A percentile compares a stretch with the other conserved stretches of the same genome.
phyloP scores from a whole-genome alignment of 1,140 invertebrate species.

The Papilio xuthus region DNA sequence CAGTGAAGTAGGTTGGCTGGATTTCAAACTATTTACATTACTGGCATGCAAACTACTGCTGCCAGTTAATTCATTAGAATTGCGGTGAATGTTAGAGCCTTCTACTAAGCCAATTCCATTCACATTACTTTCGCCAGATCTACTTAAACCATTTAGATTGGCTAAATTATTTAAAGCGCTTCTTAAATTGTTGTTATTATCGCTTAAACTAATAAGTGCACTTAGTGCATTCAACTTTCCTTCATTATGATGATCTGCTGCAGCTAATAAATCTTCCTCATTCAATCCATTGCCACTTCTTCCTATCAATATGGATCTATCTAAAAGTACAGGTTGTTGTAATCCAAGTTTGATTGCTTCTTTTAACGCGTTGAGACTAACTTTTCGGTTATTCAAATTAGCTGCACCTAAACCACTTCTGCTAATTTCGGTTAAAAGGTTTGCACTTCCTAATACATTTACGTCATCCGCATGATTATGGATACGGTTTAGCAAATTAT shows the following conservation, averaged over 20 bases:
- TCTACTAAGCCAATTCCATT: background rate
- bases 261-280: slow-evolving; percentile 8
- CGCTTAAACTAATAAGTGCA: slow-evolving; percentile 2
- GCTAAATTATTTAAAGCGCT: background rate
- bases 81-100: background rate
- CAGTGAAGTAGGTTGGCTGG: background rate
- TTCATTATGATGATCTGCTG: slow-evolving; percentile 1
- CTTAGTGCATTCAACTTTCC: slow-evolving; percentile 5
- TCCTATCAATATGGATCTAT: background rate
- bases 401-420: background rate
- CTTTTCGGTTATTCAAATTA: slow-evolving; percentile 12
- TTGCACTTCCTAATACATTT: background rate
- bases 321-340: slow-evolving; percentile 2
- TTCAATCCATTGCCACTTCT: background rate
- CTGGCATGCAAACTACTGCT: background rate
- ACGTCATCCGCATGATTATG: background rate
- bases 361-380: slow-evolving; percentile 20
- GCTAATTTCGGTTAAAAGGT: slow-evolving; percentile 5
- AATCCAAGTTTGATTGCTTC: slow-evolving; percentile 3
- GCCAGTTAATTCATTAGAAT: background rate
- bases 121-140: background rate
- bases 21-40: background rate
- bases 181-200: background rate
- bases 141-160: background rate
- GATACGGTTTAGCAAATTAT: background rate